These are phyloP conservation scores for Ischnura elegans DNA, from an alignment of 2,888 invertebrate genomes.

Conservation along the genomic window DNA sequence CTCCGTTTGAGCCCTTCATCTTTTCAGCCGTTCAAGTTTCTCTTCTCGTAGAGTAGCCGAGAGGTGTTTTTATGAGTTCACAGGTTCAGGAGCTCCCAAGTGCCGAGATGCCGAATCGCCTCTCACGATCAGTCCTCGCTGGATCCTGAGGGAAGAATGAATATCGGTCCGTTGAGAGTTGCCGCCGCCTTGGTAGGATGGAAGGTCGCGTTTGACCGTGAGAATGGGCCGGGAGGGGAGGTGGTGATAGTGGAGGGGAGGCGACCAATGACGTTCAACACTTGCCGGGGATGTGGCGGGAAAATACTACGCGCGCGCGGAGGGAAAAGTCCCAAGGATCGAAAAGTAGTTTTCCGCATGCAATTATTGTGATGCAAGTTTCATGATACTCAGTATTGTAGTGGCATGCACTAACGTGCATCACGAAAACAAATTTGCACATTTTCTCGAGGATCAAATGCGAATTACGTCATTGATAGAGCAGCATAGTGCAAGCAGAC, in stretches of 20 bases:
- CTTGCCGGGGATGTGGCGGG: not conserved
- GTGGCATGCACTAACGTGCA: too few relatives aligned
- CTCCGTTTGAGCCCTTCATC: slow-evolving; percentile 48
- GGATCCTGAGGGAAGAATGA: slow-evolving; percentile 22
- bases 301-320: not conserved
- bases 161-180: not conserved
- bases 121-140: not conserved
- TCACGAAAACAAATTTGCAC: too few relatives aligned
- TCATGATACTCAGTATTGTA: too few relatives aligned
- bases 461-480: too few relatives aligned
- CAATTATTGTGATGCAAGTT: too few relatives aligned
- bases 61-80: not conserved
- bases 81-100: not conserved
- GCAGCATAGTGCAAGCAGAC: too few relatives aligned
- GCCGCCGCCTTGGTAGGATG: not conserved
- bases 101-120: not conserved
- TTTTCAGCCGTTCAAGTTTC: not conserved
- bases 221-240: not conserved
- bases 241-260: not conserved
- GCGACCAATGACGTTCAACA: not conserved
- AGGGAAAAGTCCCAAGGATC: not conserved
- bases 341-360: too few relatives aligned
- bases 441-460: too few relatives aligned
- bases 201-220: slow-evolving; percentile 3
- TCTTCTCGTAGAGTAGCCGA: not conserved